Base-by-base conservation (phyloP, 92 coral and sea anemone genomes). In the Porites lobata region DNA sequence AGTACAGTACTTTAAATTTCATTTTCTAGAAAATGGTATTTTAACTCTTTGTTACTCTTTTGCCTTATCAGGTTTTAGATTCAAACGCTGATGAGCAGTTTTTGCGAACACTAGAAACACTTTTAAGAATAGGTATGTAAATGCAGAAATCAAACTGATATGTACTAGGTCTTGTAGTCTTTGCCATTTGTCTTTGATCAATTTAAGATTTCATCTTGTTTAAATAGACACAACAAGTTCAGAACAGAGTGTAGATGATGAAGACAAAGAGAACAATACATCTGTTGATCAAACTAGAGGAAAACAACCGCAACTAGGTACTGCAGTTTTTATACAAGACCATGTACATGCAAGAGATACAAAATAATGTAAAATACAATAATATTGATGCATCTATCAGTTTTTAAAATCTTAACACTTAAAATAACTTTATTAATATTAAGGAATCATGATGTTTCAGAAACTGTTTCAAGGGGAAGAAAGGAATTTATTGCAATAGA, bases 401-500 rank as follows among this genome's bases (percentile, higher is more conserved):
- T 38, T 38, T 29, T 38, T 3, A 38, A 38, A 38, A 38, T 38
- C 6, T 38, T 38, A 38, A 38, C 47, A 52, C 51, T 9, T 1
- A 47, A 21, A 21, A 71, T 5, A 11, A 71, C 29, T 29, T 17
- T n/a, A 13, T 29, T 29, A 9, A 7, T 6, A 65, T 22, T 0
- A 2, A n/a, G 10, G 17, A 9, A 11, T 78, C 18, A 71, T 51
- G 7, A 65, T 29, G 8, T 14, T 67, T 75, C 82, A 90, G 93
- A 90, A 18, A 62, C 77, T 68, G 52, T 65, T 69, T 51, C 24
- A 13, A 80, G 91, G 24, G 62, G 77, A 26, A 85, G 77, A 56
- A 92, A 82, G 75, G 94, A 94, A 32, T 94, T 92, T 52, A n/a
- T 92, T n/a, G 94, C 98, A 14, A 91, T 98, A 4, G 90, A 96